phyloP scores from a whole-genome alignment of 2,797 vertebrate genomes.

The Siniperca obscura region DNA sequence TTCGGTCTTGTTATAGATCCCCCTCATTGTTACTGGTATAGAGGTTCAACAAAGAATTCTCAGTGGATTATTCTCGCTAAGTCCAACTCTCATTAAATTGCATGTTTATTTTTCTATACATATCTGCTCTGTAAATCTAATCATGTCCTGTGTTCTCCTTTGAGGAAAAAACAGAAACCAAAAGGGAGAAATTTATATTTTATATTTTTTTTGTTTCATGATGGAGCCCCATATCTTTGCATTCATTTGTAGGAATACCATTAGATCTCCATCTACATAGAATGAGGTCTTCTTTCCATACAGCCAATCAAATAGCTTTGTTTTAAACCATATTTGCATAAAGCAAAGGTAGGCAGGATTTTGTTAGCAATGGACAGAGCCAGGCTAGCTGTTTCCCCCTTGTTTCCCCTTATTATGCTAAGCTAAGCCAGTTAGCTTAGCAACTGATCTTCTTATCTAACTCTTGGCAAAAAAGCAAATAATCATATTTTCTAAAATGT shows the following conservation, averaged over 20 bases:
- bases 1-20: constrained; percentile 25
- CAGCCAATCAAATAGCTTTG: not conserved
- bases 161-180: not conserved
- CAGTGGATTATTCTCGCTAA: constrained; percentile 7
- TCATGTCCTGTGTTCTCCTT: not conserved
- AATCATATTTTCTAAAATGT: not conserved
- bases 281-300: not conserved
- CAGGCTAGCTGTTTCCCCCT: not conserved
- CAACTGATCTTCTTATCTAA: not conserved
- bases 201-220: not conserved
- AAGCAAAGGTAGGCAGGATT: not conserved
- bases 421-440: not conserved
- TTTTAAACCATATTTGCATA: not conserved
- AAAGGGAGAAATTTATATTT: not conserved
- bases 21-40: not conserved
- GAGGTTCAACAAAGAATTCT: constrained; percentile 7
- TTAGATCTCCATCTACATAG: not conserved
- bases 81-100: not conserved
- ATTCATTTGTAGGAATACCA: not conserved
- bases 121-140: not conserved
- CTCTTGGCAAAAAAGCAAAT: not conserved
- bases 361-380: not conserved
- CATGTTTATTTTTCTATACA: not conserved
- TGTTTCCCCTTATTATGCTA: not conserved
- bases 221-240: not conserved